Conservation (phyloP, 2,888 invertebrate genomes). For the Andrena camellia region DNA sequence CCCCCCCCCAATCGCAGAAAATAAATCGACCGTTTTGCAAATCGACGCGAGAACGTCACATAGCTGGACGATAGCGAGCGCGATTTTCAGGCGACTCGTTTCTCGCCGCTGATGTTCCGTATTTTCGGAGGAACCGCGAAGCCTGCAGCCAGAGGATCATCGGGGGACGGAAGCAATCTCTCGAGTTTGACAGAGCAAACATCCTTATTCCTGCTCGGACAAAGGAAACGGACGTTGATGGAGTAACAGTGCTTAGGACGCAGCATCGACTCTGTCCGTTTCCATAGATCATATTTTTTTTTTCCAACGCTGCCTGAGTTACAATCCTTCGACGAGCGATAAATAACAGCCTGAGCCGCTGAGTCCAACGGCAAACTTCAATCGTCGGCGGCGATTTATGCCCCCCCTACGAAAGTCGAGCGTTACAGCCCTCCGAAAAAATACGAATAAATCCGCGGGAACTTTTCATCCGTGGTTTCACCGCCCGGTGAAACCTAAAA, state of each 20-base stretch:
- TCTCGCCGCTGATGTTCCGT: neutral
- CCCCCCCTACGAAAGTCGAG: neutral
- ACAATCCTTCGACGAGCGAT: neutral
- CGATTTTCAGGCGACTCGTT: neutral
- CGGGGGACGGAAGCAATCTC: neutral
- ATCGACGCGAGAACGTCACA: constrained; percentile 15
- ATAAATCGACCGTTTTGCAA: constrained; percentile 24
- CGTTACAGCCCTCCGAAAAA: constrained; percentile 1
- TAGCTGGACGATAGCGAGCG: neutral
- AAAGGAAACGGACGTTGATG: too few relatives aligned
- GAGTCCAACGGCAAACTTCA: constrained; percentile 1
- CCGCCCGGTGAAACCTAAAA: neutral
- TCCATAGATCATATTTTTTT: neutral
- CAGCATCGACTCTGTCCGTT: neutral
- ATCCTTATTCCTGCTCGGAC: neutral
- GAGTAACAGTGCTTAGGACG: neutral
- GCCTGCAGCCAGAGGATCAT: too few relatives aligned
- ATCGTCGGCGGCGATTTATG: constrained; percentile 8
- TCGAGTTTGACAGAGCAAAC: neutral
- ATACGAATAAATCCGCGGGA: constrained; percentile 1
- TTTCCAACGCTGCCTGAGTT: neutral
- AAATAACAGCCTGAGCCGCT: constrained; percentile 8
- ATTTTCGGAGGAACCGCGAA: neutral
- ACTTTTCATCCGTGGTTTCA: neutral
- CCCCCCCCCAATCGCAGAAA: neutral